Conservation (phyloP, 2,797 vertebrate species). For the Phalloptychus januarius region DNA sequence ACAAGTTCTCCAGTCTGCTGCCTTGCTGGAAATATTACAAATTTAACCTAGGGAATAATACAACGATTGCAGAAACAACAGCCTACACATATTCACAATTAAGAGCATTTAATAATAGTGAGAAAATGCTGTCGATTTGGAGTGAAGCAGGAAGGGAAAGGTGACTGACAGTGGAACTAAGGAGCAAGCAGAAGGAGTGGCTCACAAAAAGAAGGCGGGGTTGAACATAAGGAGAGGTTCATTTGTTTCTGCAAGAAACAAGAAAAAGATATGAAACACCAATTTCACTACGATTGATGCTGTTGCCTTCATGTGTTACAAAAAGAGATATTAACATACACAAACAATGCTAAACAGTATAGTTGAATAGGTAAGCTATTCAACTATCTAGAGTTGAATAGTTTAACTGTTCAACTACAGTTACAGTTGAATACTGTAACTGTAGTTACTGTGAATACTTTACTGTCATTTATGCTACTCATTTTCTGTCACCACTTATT, state of each 20-base stretch:
- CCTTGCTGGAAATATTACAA: background rate
- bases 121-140: constrained; percentile 24
- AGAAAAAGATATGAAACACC: constrained; percentile 1
- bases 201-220: constrained; percentile 21
- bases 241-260: constrained; percentile 24
- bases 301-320: background rate
- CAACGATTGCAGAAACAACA: background rate
- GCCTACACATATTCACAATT: background rate
- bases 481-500: too few species aligned
- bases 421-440: too few species aligned
- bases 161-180: constrained; percentile 9
- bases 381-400: too few species aligned
- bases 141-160: constrained; percentile 33
- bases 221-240: constrained; percentile 20
- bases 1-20: background rate
- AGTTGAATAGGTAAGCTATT: background rate
- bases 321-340: background rate
- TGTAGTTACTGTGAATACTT: too few species aligned
- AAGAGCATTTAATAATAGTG: constrained; percentile 6
- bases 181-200: constrained; percentile 22
- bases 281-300: constrained; percentile 14
- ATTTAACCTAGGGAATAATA: constrained; percentile 10
- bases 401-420: too few species aligned
- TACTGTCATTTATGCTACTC: too few species aligned
- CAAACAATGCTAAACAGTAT: background rate